Evolutionary conservation across 2,113 vertebrate genomes (phyloP), one percentile per base, ranked within the genome.

Genomic region (Chascanopsetta lugubris): DNA sequence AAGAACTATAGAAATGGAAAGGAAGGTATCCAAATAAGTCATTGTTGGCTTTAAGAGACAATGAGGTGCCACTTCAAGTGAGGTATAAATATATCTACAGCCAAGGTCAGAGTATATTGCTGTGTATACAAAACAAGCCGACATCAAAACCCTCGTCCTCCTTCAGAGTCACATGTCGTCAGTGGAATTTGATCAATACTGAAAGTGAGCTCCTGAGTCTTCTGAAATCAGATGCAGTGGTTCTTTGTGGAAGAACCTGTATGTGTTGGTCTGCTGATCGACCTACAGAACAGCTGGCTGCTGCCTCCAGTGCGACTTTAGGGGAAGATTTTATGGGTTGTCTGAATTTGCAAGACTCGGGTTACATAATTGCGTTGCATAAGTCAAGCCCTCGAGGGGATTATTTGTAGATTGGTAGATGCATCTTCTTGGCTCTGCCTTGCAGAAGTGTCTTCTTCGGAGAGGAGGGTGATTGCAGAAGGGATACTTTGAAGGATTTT

Each of bases 341-440:
- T 56, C 18, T 67, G 13, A 56, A 60, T 77, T 61, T 57, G 25
- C 24, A 25, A 21, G 15, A 29, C 26, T 40, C 7, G 0, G 24
- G 26, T 78, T 78, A 48, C 59, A 47, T 72, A 75, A 82, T 69
- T 61, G 32, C 46, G 43, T 85, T 83, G 36, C 48, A 42, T 60
- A 73, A 85, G 3, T 75, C 29, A 17, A 56, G 27, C 59, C 61
- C 50, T 69, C 22, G 24, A 34, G 30, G 62, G 60, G 46, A 34
- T 75, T 66, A 54, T 48, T 61, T 40, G 51, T 69, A 80, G 22
- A 57, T 65, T 56, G 49, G 27, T 62, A 45, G 38, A 56, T 63
- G 7, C 27, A 9, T 57, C 42, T 45, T 54, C n/a, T 40, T 66
- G 22, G 5, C 8, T 65, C 17, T 51, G 29, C 18, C 15, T 10